Percentiles rank a stretch among this genome's conserved stretches.
phyloP scores from a whole-genome alignment of 2,888 invertebrate genomes.

The Magallana nippona region DNA sequence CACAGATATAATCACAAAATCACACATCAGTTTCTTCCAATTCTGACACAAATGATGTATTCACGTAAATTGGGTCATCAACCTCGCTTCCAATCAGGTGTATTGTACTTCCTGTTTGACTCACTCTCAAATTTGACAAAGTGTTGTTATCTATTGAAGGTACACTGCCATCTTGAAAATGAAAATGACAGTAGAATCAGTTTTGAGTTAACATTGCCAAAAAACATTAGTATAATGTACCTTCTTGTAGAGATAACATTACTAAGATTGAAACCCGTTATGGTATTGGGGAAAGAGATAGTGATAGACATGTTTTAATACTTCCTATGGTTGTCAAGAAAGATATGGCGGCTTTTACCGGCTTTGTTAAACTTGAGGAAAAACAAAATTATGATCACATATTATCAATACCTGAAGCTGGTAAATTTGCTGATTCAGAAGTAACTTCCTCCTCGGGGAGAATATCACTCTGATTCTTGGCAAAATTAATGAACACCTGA shows the following conservation, averaged over 20 bases:
- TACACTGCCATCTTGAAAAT: background rate
- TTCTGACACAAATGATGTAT: constrained; percentile 32
- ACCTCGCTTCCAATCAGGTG: constrained; percentile 30
- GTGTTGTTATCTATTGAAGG: background rate
- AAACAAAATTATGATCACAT: background rate
- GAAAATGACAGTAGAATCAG: too few species aligned
- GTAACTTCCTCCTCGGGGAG: constrained; percentile 62
- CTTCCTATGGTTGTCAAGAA: too few species aligned
- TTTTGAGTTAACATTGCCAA: too few species aligned
- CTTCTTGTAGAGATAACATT: too few species aligned
- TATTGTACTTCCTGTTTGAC: constrained; percentile 41
- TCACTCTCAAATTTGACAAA: constrained; percentile 18
- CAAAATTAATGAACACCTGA: constrained; percentile 82
- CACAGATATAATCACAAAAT: background rate
- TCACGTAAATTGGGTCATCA: constrained; percentile 39
- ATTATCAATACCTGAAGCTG: background rate
- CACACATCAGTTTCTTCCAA: constrained; percentile 35
- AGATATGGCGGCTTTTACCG: background rate
- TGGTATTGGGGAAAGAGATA: too few species aligned
- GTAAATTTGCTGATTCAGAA: background rate
- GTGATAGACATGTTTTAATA: too few species aligned
- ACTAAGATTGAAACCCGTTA: too few species aligned
- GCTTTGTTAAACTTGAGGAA: background rate
- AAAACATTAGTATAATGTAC: too few species aligned
- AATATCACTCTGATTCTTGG: constrained; percentile 80